Evolutionary conservation across 2,113 vertebrate genomes (phyloP), one percentile per base, ranked within the genome.

Genomic region (Salvelinus alpinus): DNA sequence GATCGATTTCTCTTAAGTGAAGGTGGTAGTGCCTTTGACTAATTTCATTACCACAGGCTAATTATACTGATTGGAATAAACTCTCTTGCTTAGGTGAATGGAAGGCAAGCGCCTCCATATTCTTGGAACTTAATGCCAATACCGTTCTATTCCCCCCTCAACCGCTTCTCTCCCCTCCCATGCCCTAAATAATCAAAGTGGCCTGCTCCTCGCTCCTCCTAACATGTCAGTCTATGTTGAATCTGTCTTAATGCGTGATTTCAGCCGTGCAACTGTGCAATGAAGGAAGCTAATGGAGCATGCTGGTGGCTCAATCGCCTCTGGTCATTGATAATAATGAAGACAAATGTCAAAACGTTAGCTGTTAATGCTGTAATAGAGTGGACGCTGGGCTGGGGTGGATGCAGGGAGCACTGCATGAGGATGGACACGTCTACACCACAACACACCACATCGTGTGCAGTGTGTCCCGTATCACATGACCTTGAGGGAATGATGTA

Each of bases 261-360:
- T 92, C 89, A 93, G 88, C 88, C 90, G 90, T 92, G 92, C 91
- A 90, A 90, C 88, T 88, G 89, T 78, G 91, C 90, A 89, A 90
- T 92, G 91, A 91, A 91, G 85, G 86, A 85, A 88, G 88, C 84
- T 93, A 93, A 94, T 93, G 92, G 92, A 88, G 89, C 92, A 83
- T 91, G 90, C 91, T 90, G 84, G 89, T 88, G 84, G 88, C 90
- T 93, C 93, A 92, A 91, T 93, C 91, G 87, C 89, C 87, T 89
- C 90, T 92, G 87, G 87, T 93, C 90, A 91, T 90, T 92, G 91
- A 90, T 93, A 91, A 92, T 94, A 94, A 94, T 94, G 93, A 94
- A 94, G 93, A 94, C 93, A 93, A 92, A 94, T 93, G 92, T 94
- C 92, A 93, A 93, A 94, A 92, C 87, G 88, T 90, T 92, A 87